Conservation (phyloP, 1,140 invertebrate genomes). For the Chironomus striatipennis region DNA sequence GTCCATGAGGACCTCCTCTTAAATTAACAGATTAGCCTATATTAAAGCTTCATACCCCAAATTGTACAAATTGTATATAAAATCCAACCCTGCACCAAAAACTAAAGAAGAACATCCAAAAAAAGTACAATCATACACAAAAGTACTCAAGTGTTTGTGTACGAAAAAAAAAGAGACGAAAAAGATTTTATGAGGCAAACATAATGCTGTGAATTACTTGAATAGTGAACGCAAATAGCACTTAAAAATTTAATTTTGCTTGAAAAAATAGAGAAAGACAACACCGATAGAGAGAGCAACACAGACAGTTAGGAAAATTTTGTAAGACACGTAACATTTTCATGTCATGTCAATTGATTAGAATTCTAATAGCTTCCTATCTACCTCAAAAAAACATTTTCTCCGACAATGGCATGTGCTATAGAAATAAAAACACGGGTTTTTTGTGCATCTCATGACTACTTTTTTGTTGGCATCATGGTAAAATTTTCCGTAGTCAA, state of each 20-base stretch:
- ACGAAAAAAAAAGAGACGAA: not conserved
- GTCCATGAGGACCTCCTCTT: too few relatives aligned
- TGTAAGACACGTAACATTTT: not conserved
- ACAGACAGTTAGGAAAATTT: not conserved
- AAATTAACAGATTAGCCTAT: too few relatives aligned
- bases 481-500: too few relatives aligned
- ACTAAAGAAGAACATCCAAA: too few relatives aligned
- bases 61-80: too few relatives aligned
- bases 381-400: not conserved
- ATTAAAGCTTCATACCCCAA: too few relatives aligned
- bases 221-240: not conserved
- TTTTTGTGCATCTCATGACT: too few relatives aligned
- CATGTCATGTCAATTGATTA: not conserved
- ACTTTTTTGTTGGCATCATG: too few relatives aligned
- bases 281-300: too few relatives aligned
- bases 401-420: not conserved
- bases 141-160: not conserved
- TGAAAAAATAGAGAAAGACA: not conserved
- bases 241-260: conserved; percentile 14
- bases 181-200: not conserved
- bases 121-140: not conserved
- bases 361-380: not conserved
- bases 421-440: too few relatives aligned
- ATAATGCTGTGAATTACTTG: not conserved
- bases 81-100: too few relatives aligned